Evolutionary conservation across 1,140 invertebrate species (phyloP), one percentile per base, ranked within the genome.

Genomic region (Drosophila biarmipes): DNA sequence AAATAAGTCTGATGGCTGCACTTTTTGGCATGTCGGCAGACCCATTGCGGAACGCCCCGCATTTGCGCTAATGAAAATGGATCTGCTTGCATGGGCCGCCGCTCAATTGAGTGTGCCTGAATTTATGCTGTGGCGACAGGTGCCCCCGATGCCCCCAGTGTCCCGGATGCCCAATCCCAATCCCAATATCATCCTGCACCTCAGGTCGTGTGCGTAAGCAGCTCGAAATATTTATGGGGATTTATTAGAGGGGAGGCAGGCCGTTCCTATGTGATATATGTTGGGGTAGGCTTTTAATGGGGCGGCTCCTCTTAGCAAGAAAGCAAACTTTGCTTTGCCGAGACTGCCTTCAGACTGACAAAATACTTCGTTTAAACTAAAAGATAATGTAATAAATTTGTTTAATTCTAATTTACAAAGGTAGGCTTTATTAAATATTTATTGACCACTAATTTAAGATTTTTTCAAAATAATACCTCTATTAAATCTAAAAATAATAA

Each of bases 41-140:
- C 75, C 73, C 69, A 67, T 67, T 58, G 73, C 71, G 72, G 35
- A 75, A 75, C 72, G 72, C 72, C 72, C 72, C 64, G 66, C 63
- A 71, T 71, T 87, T 86, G 67, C 72, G 69, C 82, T 87, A 87
- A 87, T 87, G 81, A 86, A 87, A 78, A 82, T 86, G 37, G 67
- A 85, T 66, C 76, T 67, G 62, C 49, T 34, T 40, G 29, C 27
- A 12, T 24, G 38, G 27, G 37, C 12, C 21, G n/a, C 48, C 40
- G 59, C 75, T 58, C 54, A 73, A 69, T 79, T 63, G 57, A 56
- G 58, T 63, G 68, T 62, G 67, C 43, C 48, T 68, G 63, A 67
- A 86, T 86, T 85, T 78, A 86, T 86, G 81, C 68, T 40, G 40
- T 43, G 63, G 63, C 63, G 55, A 78, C 59, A 86, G 82, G 58